Conservation (phyloP, 2,888 invertebrate genomes). For the Drosophila kanekoi region DNA sequence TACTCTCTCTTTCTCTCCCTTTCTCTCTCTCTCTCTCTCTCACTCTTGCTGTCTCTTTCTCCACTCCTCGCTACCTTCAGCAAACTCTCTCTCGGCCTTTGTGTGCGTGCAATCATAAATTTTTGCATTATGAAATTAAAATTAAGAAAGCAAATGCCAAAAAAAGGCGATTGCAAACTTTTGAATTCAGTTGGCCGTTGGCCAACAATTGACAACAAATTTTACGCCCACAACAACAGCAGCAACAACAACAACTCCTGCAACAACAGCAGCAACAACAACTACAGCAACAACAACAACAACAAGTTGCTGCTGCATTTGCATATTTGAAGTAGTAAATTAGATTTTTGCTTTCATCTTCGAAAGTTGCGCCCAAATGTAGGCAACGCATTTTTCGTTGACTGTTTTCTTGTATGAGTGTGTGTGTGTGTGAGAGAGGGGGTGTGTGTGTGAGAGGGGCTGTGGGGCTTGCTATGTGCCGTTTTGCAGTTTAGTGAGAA, state of each 20-base stretch:
- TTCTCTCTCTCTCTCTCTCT: background rate
- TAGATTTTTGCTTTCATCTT: constrained; percentile 59
- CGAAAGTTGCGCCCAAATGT: constrained; percentile 33
- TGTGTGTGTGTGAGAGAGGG: background rate
- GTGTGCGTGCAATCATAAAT: constrained; percentile 52
- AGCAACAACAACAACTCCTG: constrained; percentile 23
- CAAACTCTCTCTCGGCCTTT: background rate
- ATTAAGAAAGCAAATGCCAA: constrained; percentile 50
- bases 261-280: constrained; percentile 16
- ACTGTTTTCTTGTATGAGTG: background rate
- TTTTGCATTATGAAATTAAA: constrained; percentile 63
- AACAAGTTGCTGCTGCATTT: constrained; percentile 40
- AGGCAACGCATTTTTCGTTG: constrained; percentile 23
- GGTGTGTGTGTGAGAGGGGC: background rate
- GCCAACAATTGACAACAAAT: constrained; percentile 64
- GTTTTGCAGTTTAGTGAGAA: background rate
- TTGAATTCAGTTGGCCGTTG: constrained; percentile 35
- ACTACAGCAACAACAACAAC: constrained; percentile 11
- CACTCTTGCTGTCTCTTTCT: background rate
- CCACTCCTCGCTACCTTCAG: background rate
- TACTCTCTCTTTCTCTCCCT: background rate
- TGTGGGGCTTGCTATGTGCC: too few species aligned
- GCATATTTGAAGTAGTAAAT: constrained; percentile 61
- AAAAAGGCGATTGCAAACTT: constrained; percentile 46
- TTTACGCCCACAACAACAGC: constrained; percentile 31